phyloP scores from a whole-genome alignment of 2,113 vertebrate genomes.

The Hirundichthys speculiger region DNA sequence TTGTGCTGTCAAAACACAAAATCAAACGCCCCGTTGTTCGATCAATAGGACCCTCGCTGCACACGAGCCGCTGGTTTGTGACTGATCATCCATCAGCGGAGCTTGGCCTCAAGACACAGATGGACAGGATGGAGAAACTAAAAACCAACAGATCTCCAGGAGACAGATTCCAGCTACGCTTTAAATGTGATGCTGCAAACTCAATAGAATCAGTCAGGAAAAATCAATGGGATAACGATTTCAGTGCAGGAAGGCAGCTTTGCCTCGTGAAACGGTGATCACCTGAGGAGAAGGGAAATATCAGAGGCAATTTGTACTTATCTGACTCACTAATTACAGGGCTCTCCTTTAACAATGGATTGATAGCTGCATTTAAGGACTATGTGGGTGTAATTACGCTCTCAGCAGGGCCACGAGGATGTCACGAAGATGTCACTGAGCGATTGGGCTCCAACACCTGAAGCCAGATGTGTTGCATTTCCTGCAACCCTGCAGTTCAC shows the following conservation, averaged over 20 bases:
- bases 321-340: conserved; percentile 22
- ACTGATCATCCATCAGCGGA: no score
- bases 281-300: conserved; percentile 1
- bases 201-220: conserved; percentile 17
- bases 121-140: no score
- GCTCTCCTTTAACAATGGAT: conserved; percentile 9
- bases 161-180: neutral
- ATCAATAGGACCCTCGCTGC: no score
- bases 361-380: conserved; percentile 30
- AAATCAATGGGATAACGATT: neutral
- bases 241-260: neutral
- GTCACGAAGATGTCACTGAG: conserved; percentile 24
- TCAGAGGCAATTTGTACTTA: conserved; percentile 10
- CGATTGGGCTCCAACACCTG: neutral
- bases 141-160: no score
- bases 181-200: neutral
- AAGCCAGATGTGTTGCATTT: neutral
- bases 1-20: no score
- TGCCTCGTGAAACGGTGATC: neutral
- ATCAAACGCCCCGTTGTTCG: no score
- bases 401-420: conserved; percentile 1
- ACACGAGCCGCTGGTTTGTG: no score
- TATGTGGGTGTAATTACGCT: conserved; percentile 10
- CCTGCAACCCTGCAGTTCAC: conserved; percentile 4
- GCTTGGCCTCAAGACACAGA: no score